These are phyloP conservation scores for Phataginus tricuspis DNA, from an alignment of 2,797 vertebrate species.

Conservation along the genomic window DNA sequence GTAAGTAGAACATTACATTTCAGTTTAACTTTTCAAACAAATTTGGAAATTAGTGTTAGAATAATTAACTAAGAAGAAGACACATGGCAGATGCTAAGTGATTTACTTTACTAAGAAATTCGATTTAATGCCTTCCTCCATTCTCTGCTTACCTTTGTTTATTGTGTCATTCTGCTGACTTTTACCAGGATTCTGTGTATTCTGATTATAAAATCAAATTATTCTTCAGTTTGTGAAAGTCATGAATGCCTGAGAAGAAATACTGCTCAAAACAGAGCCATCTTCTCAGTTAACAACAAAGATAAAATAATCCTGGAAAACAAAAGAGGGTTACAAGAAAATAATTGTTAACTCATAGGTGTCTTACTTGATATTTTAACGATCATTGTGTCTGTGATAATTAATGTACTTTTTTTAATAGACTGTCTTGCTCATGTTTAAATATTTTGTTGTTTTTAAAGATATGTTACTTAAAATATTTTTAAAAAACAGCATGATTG, in stretches of 20 bases:
- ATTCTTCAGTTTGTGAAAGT: conserved; percentile 43
- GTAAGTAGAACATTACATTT: conserved; percentile 87
- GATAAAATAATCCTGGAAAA: conserved; percentile 34
- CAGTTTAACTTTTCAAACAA: conserved; percentile 63
- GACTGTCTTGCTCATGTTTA: not conserved
- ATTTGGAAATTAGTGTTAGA: conserved; percentile 53
- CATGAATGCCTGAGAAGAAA: conserved; percentile 42
- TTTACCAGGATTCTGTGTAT: conserved; percentile 29
- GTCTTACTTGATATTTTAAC: conserved; percentile 33
- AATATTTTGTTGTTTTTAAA: conserved; percentile 48
- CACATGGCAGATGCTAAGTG: conserved; percentile 48
- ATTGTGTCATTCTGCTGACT: conserved; percentile 41
- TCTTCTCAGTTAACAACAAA: conserved; percentile 32
- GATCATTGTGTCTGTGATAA: not conserved
- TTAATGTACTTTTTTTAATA: conserved; percentile 4
- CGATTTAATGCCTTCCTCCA: not conserved
- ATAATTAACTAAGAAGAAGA: conserved; percentile 50
- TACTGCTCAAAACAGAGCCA: not conserved
- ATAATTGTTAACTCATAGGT: not conserved
- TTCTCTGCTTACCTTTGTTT: conserved; percentile 54
- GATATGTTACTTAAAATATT: not conserved
- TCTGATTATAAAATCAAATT: conserved; percentile 46
- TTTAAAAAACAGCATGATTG: not conserved
- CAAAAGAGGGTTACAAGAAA: not conserved
- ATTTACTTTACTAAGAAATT: conserved; percentile 39